These are phyloP conservation scores for Strix aluco DNA, from an alignment of 2,113 vertebrate genomes.

Conservation along the genomic window DNA sequence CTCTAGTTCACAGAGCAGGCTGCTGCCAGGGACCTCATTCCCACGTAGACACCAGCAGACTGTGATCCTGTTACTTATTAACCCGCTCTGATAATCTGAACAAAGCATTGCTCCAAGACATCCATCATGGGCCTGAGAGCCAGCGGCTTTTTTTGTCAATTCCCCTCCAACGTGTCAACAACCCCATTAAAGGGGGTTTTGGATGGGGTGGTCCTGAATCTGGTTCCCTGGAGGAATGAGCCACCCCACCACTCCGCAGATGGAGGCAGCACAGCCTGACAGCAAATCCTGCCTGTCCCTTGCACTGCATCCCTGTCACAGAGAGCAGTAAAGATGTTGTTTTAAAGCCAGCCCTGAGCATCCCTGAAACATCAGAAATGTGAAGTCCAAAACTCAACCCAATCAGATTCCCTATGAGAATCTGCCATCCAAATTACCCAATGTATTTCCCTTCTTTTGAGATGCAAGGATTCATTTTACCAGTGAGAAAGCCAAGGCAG, in stretches of 20 bases:
- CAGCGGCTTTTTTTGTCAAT: not conserved
- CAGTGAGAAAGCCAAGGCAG: not conserved
- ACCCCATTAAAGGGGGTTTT: not conserved
- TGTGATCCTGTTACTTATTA: constrained; percentile 24
- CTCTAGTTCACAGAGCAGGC: not conserved
- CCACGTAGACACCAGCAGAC: not conserved
- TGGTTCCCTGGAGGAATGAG: not conserved
- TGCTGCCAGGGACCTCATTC: not conserved
- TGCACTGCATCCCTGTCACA: not conserved
- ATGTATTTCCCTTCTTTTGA: not conserved
- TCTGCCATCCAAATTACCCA: not conserved
- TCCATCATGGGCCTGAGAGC: not conserved
- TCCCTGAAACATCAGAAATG: not conserved
- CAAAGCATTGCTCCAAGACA: not conserved
- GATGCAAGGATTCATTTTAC: not conserved
- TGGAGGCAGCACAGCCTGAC: not conserved
- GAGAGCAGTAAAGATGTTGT: not conserved
- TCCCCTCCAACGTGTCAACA: not conserved
- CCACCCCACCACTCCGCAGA: rapidly evolving
- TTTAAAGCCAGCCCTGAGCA: not conserved
- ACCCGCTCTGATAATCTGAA: not conserved
- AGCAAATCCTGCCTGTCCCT: not conserved
- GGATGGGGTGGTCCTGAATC: not conserved
- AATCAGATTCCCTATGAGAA: not conserved
- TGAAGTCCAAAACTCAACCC: not conserved